Evolutionary conservation across 2,113 vertebrate genomes (phyloP).

Genomic region (Pimephales promelas): DNA sequence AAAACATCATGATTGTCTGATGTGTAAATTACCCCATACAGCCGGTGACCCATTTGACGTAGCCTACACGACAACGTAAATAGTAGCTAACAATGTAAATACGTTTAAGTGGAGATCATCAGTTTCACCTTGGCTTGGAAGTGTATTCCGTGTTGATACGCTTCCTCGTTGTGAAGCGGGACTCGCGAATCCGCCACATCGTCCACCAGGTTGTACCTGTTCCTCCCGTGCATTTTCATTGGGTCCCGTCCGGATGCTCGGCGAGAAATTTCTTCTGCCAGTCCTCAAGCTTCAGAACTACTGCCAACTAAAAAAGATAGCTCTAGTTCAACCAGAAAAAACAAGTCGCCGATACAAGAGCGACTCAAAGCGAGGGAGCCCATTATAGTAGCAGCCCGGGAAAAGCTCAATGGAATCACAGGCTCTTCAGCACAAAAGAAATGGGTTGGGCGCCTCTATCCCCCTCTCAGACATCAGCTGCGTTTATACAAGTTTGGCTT

Average conservation of each 20-base stretch:
- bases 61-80: not conserved
- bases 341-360: conserved; percentile 24
- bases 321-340: conserved; percentile 45
- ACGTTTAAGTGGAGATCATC: not conserved
- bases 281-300: not conserved
- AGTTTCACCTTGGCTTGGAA: conserved; percentile 90
- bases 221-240: conserved; percentile 80
- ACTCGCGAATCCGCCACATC: conserved; percentile 86
- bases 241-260: not conserved
- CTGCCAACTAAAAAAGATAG: not conserved
- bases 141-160: conserved; percentile 87
- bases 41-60: not conserved
- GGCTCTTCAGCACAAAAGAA: conserved; percentile 60
- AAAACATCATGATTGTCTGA: not conserved
- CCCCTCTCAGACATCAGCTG: not conserved
- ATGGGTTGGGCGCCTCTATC: conserved; percentile 55
- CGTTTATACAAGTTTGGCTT: conserved; percentile 17
- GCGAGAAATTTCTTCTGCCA: conserved; percentile 9
- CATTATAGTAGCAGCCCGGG: conserved; percentile 14
- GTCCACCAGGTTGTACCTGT: conserved; percentile 93
- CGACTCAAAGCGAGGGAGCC: not conserved
- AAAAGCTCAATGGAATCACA: conserved; percentile 48
- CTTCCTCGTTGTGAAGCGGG: conserved; percentile 89
- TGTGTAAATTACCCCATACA: not conserved
- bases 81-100: not conserved